Evolutionary conservation across 2,113 vertebrate genomes (phyloP).

Genomic region (Raphicerus campestris): DNA sequence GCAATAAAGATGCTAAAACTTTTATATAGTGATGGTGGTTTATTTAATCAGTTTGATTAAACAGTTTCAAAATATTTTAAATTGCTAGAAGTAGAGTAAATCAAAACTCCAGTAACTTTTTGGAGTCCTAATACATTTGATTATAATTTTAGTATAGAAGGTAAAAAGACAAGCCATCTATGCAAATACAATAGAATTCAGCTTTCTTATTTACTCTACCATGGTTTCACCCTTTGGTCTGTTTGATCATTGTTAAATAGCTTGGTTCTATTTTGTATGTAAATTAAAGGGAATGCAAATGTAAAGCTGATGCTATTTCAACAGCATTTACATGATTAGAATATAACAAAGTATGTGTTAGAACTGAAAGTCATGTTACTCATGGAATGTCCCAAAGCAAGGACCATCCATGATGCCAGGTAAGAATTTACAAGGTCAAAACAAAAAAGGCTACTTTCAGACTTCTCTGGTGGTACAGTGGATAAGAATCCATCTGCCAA

Average conservation of each 20-base stretch:
- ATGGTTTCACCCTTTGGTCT: background rate
- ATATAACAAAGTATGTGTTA: background rate
- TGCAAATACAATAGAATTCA: background rate
- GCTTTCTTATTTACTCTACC: background rate
- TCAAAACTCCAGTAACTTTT: background rate
- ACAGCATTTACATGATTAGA: background rate
- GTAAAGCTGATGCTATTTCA: background rate
- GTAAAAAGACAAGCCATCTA: background rate
- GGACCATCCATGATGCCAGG: background rate
- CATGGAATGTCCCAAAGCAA: background rate
- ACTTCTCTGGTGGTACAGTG: background rate
- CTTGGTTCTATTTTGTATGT: background rate
- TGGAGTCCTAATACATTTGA: background rate
- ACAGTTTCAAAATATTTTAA: background rate
- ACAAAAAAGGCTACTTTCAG: background rate
- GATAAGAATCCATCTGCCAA: background rate
- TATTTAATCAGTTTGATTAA: slow-evolving; percentile 26
- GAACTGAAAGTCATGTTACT: background rate
- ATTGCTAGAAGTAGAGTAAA: background rate
- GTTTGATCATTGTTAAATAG: slow-evolving; percentile 29
- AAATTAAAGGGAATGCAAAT: slow-evolving; percentile 19
- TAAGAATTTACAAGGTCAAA: background rate
- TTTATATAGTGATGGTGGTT: background rate
- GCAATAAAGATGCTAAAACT: background rate
- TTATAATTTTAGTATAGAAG: slow-evolving; percentile 11